These are phyloP conservation scores for Drosophila tripunctata DNA, from an alignment of 2,888 invertebrate species.

Conservation along the genomic window DNA sequence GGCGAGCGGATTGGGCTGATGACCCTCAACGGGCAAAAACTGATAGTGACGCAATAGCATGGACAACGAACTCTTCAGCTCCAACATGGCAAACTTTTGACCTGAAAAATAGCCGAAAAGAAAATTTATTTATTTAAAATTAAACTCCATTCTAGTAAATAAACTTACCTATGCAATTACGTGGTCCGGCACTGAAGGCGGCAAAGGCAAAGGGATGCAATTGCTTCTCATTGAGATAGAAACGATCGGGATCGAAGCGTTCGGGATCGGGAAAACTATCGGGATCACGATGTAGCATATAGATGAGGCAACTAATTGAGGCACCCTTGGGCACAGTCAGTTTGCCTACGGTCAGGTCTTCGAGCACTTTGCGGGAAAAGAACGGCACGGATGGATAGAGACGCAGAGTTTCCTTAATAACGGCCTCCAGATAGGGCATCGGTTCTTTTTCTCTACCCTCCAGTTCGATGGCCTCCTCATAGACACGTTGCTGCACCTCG, in stretches of 20 bases:
- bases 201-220: constrained; percentile 82
- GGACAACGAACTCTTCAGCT: constrained; percentile 80
- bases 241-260: constrained; percentile 82
- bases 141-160: background rate
- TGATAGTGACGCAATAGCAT: constrained; percentile 80
- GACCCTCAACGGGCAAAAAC: constrained; percentile 77
- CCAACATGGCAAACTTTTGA: constrained; percentile 84
- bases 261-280: constrained; percentile 85
- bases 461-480: constrained; percentile 83
- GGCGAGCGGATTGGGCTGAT: constrained; percentile 71
- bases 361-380: constrained; percentile 84
- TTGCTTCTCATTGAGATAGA: constrained; percentile 70
- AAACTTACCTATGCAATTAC: constrained; percentile 83
- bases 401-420: constrained; percentile 86
- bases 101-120: constrained; percentile 57
- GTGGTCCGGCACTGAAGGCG: constrained; percentile 82
- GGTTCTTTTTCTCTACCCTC: constrained; percentile 82
- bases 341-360: constrained; percentile 84
- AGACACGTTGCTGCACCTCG: constrained; percentile 84
- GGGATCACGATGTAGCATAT: constrained; percentile 85
- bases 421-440: constrained; percentile 86
- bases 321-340: constrained; percentile 83
- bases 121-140: background rate
- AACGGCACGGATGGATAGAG: constrained; percentile 86
- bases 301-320: constrained; percentile 82